Conservation (phyloP, 2,888 invertebrate genomes). For the Sialis lutaria region DNA sequence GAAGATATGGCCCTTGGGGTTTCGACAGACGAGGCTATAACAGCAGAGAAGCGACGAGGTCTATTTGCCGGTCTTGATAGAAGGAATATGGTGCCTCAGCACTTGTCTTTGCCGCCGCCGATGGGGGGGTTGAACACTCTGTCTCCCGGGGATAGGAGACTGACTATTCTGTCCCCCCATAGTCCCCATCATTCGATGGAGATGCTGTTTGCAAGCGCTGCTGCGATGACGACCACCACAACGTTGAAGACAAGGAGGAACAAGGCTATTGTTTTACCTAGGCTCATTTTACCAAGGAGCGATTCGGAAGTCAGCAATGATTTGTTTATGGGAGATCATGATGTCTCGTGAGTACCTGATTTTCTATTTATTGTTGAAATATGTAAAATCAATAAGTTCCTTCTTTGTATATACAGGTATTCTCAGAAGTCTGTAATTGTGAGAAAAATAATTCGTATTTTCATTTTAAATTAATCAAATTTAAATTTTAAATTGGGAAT, state of each 20-base stretch:
- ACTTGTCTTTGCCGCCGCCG: conserved; percentile 52
- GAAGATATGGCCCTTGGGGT: conserved; percentile 30
- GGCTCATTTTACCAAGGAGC: conserved; percentile 56
- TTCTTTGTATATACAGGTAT: too few species aligned
- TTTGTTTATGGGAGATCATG: conserved; percentile 35
- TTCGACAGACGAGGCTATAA: conserved; percentile 21
- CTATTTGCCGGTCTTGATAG: conserved; percentile 49
- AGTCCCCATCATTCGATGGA: conserved; percentile 38
- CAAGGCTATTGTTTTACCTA: conserved; percentile 55
- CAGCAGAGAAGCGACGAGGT: conserved; percentile 47
- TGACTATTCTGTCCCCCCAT: conserved; percentile 67
- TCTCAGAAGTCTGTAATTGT: too few species aligned
- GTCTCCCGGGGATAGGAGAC: conserved; percentile 36
- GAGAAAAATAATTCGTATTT: too few species aligned
- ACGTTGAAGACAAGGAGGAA: conserved; percentile 44
- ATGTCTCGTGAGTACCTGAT: conserved; percentile 36
- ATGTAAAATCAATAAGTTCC: too few species aligned
- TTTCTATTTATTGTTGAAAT: too few species aligned
- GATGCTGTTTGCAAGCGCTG: conserved; percentile 38
- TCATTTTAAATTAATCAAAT: too few species aligned
- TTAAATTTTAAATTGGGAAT: too few species aligned
- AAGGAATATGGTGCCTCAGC: conserved; percentile 36
- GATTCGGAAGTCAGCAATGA: conserved; percentile 55
- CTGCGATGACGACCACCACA: conserved; percentile 24
- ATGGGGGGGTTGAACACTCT: conserved; percentile 33